Conservation (phyloP, 2,797 vertebrate species). For the Chanos chanos region DNA sequence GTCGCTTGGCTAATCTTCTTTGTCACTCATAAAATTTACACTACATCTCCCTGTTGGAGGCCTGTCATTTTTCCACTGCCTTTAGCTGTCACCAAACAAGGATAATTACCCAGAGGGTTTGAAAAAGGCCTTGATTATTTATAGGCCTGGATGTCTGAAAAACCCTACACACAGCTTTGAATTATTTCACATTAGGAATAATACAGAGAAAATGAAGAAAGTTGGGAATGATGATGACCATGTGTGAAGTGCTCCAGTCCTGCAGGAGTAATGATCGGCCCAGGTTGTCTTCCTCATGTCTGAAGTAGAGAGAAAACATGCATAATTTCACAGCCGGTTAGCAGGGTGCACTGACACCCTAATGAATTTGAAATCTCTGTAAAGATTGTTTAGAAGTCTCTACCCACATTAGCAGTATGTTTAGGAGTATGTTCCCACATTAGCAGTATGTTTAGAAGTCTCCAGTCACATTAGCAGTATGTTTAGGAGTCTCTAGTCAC, state of each 20-base stretch:
- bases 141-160: constrained; percentile 68
- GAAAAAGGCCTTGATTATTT: constrained; percentile 75
- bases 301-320: constrained; percentile 20
- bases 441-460: too few relatives aligned
- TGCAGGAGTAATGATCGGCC: constrained; percentile 31
- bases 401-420: too few relatives aligned
- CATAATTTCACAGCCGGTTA: constrained; percentile 22
- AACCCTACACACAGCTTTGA: constrained; percentile 55
- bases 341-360: too few relatives aligned
- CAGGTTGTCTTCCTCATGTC: constrained; percentile 14
- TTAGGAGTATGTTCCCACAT: too few relatives aligned
- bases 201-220: constrained; percentile 49
- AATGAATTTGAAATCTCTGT: too few relatives aligned
- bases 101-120: constrained; percentile 76
- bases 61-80: constrained; percentile 77
- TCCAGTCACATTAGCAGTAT: too few relatives aligned
- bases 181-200: constrained; percentile 62
- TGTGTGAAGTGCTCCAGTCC: constrained; percentile 23
- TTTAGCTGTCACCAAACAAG: constrained; percentile 73
- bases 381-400: too few relatives aligned
- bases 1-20: constrained; percentile 76
- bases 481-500: too few relatives aligned
- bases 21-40: constrained; percentile 85
- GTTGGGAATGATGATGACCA: constrained; percentile 30
- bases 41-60: constrained; percentile 77